Evolutionary conservation across 2,797 vertebrate genomes (phyloP).

Genomic region (Poeciliopsis gracilis): DNA sequence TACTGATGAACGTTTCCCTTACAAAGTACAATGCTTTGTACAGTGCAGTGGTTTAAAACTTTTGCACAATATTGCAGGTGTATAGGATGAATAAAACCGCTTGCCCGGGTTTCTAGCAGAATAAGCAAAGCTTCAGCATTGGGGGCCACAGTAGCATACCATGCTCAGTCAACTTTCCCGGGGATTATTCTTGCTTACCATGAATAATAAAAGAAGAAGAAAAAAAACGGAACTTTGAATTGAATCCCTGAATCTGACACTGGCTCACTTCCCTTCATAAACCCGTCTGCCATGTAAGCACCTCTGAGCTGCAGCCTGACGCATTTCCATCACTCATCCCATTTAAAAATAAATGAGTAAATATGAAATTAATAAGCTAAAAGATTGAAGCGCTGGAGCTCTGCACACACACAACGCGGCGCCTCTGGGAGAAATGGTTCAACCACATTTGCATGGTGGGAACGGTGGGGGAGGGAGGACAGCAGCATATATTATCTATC

Average conservation of each 20-base stretch:
- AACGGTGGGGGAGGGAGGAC: constrained; percentile 27
- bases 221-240: constrained; percentile 38
- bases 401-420: constrained; percentile 15
- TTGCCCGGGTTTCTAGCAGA: not conserved
- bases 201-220: constrained; percentile 50
- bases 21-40: not conserved
- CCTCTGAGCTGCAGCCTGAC: constrained; percentile 58
- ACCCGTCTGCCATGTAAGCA: constrained; percentile 59
- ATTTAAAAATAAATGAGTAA: constrained; percentile 81
- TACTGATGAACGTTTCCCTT: not conserved
- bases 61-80: not conserved
- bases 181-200: constrained; percentile 30
- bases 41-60: not conserved
- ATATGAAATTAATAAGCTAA: constrained; percentile 81
- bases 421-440: constrained; percentile 62
- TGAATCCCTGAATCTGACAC: constrained; percentile 56
- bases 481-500: constrained; percentile 74
- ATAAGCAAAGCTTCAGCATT: not conserved
- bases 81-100: not conserved
- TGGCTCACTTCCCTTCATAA: constrained; percentile 50
- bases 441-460: constrained; percentile 67
- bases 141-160: constrained; percentile 5
- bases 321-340: constrained; percentile 66
- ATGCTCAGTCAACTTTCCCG: constrained; percentile 18
- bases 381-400: constrained; percentile 61